phyloP scores from a whole-genome alignment of 2,113 vertebrate species.

The Aegypius monachus region DNA sequence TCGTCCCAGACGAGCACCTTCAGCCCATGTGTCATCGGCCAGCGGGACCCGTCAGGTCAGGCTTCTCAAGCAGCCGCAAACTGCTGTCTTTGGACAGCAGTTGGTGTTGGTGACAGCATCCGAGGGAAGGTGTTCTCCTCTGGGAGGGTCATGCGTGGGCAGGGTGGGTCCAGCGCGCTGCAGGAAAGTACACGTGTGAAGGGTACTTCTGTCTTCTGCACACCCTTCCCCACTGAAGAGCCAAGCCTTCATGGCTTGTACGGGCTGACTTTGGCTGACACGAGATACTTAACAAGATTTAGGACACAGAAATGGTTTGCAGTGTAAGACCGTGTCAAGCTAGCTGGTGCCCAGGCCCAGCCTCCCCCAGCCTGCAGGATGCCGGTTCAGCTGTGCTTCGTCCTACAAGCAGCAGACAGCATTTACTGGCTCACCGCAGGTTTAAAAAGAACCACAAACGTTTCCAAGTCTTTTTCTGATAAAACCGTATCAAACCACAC shows the following conservation, averaged over 20 bases:
- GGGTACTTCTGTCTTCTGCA: neutral
- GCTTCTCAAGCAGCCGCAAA: neutral
- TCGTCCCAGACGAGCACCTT: neutral
- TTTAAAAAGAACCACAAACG: neutral
- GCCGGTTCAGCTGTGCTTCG: neutral
- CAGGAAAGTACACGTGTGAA: fast-evolving
- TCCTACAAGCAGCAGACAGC: neutral
- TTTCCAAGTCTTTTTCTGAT: neutral
- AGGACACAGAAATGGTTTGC: neutral
- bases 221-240: neutral
- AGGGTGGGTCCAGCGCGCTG: fast-evolving
- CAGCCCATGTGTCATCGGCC: neutral
- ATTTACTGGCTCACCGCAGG: neutral
- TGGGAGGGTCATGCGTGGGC: neutral
- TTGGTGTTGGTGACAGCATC: neutral
- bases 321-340: neutral
- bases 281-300: fast-evolving
- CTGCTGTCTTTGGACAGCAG: neutral
- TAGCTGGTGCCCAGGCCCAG: neutral
- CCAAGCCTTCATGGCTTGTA: neutral
- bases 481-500: neutral
- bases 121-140: neutral
- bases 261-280: neutral
- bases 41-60: fast-evolving
- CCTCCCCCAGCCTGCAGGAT: neutral